Conservation (phyloP, 1,140 invertebrate genomes). For the Drosophila chauvacae region DNA sequence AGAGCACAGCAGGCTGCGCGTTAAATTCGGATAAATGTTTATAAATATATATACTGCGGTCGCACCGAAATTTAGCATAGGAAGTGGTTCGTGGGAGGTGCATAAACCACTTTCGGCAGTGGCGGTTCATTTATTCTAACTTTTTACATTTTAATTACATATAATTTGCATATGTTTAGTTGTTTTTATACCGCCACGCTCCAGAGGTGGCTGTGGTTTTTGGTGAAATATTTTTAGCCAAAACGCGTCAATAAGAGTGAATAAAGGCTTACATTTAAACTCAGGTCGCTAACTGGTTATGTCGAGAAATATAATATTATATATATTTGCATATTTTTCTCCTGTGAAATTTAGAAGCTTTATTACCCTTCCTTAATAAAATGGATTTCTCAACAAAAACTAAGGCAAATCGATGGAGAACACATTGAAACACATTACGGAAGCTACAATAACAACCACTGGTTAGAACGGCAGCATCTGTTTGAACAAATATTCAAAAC, state of each 20-base stretch:
- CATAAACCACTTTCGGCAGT: slow-evolving; percentile 61
- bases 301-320: not conserved
- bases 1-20: slow-evolving; percentile 3
- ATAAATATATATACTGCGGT: slow-evolving; percentile 76
- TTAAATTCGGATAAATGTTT: slow-evolving; percentile 70
- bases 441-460: slow-evolving; percentile 25
- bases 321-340: not conserved
- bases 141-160: slow-evolving; percentile 49
- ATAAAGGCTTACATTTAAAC: not conserved
- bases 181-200: slow-evolving; percentile 13
- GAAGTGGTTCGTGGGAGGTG: slow-evolving; percentile 12
- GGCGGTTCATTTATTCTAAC: slow-evolving; percentile 47
- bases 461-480: slow-evolving; percentile 68
- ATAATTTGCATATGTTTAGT: slow-evolving; percentile 19
- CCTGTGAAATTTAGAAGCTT: not conserved
- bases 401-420: slow-evolving; percentile 50
- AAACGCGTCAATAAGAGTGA: not conserved
- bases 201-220: slow-evolving; percentile 5
- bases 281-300: not conserved
- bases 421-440: slow-evolving; percentile 63
- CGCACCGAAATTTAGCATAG: slow-evolving; percentile 62
- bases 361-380: not conserved
- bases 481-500: slow-evolving; percentile 74
- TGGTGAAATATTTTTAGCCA: not conserved
- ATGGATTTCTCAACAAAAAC: slow-evolving; percentile 43